phyloP scores from a whole-genome alignment of 2,797 vertebrate genomes.

The Neosalanx taihuensis region DNA sequence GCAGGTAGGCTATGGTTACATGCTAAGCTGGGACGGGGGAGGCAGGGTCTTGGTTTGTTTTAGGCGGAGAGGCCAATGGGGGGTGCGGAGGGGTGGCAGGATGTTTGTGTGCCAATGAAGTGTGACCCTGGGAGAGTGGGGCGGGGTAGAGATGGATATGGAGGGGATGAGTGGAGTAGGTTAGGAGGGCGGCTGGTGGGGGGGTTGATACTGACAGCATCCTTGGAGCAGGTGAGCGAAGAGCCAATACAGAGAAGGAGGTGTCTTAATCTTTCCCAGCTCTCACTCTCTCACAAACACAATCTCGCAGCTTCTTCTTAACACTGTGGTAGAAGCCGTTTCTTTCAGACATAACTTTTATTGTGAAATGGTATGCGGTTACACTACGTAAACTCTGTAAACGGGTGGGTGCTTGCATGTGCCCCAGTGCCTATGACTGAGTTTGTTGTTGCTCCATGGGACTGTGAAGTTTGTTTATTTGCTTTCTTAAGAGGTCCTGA shows the following conservation, averaged over 20 bases:
- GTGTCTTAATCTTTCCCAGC: background rate
- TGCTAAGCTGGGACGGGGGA: constrained; percentile 54
- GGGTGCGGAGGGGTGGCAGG: constrained; percentile 45
- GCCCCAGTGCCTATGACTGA: background rate
- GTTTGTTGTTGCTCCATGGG: background rate
- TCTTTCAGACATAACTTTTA: too few species aligned
- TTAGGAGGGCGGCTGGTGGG: background rate
- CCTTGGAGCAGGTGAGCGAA: constrained; percentile 2
- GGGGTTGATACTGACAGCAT: constrained; percentile 5
- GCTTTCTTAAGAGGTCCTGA: background rate
- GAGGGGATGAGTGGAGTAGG: background rate
- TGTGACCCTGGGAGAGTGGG: constrained; percentile 9
- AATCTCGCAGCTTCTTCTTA: too few species aligned
- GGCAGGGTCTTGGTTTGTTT: constrained; percentile 23
- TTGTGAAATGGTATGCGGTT: background rate
- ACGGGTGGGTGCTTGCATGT: background rate
- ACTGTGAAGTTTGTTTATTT: constrained; percentile 15
- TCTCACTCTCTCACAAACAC: background rate
- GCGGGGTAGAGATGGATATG: background rate
- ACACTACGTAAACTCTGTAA: background rate
- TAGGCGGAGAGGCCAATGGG: constrained; percentile 41
- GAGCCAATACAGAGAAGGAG: background rate
- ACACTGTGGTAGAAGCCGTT: too few species aligned
- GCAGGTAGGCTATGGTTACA: constrained; percentile 86
- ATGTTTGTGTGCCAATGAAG: constrained; percentile 16